Percentiles rank a stretch among this genome's conserved stretches.
phyloP scores from a whole-genome alignment of 2,888 invertebrate species.

The Sericinus montela region DNA sequence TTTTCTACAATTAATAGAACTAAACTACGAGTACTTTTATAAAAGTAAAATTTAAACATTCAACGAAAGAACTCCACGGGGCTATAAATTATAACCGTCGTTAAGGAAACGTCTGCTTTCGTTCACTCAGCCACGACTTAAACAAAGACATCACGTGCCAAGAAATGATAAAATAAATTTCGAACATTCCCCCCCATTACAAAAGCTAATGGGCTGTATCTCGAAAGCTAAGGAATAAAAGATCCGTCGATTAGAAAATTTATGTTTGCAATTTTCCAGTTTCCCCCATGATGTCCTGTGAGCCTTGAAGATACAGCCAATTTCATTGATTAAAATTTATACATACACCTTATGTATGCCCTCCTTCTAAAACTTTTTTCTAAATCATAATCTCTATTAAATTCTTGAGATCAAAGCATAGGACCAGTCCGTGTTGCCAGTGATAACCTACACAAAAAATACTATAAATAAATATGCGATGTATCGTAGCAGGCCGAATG shows the following conservation, averaged over 20 bases:
- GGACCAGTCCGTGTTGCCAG: no score
- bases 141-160: conserved; percentile 75
- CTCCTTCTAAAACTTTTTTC: no score
- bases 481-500: no score
- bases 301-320: conserved; percentile 38
- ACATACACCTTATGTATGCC: no score
- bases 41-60: conserved; percentile 5
- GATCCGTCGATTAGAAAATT: conserved; percentile 78
- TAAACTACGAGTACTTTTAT: neutral
- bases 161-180: conserved; percentile 77
- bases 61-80: neutral
- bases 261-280: conserved; percentile 75
- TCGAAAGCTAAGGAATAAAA: conserved; percentile 73
- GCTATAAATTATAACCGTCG: conserved; percentile 21
- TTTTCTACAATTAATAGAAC: no score
- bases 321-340: conserved; percentile 14
- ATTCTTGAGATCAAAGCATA: no score
- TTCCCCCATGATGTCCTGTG: conserved; percentile 45
- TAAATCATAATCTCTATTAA: no score
- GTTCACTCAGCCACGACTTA: conserved; percentile 36
- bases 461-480: no score
- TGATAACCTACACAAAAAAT: no score
- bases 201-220: conserved; percentile 76
- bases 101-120: conserved; percentile 22
- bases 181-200: conserved; percentile 71